Conservation (phyloP, 2,113 vertebrate genomes). For the Petaurus breviceps region DNA sequence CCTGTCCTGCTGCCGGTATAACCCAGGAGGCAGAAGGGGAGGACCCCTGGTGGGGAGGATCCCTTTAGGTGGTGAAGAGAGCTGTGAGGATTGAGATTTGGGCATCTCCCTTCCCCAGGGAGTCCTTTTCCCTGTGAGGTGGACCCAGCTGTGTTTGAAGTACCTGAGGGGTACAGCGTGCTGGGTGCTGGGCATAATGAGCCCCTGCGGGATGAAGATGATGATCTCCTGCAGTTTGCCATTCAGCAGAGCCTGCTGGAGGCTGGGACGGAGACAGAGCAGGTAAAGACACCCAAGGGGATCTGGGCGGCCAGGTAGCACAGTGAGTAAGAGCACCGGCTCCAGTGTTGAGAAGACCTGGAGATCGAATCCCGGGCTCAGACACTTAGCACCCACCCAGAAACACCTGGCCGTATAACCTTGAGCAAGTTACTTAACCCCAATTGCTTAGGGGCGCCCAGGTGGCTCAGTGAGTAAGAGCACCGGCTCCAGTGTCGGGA, state of each 20-base stretch:
- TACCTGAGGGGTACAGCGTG: slow-evolving; percentile 92
- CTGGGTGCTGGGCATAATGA: slow-evolving; percentile 92
- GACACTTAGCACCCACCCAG: too few species aligned
- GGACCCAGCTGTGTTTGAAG: slow-evolving; percentile 93
- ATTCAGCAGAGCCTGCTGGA: slow-evolving; percentile 97
- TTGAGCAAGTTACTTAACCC: too few species aligned
- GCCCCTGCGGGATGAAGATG: slow-evolving; percentile 93
- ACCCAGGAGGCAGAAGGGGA: neutral
- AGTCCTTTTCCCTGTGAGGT: slow-evolving; percentile 90
- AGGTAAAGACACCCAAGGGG: slow-evolving; percentile 81
- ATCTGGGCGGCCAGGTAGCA: too few species aligned
- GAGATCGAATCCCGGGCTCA: too few species aligned
- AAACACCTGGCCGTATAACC: too few species aligned
- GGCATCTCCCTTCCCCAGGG: slow-evolving; percentile 73
- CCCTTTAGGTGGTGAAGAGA: neutral
- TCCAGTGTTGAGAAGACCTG: too few species aligned
- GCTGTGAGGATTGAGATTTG: rapidly evolving
- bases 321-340: too few species aligned
- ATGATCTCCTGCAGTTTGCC: slow-evolving; percentile 95
- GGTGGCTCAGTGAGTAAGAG: too few species aligned
- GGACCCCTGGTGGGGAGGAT: rapidly evolving
- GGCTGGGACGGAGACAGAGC: slow-evolving; percentile 93
- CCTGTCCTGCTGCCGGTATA: slow-evolving; percentile 83
- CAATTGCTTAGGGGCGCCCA: too few species aligned
- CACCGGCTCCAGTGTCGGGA: too few species aligned